Percentiles rank a stretch among this genome's conserved stretches.
Conservation (phyloP, 2,888 invertebrate genomes). For the Cryptosula pallasiana region DNA sequence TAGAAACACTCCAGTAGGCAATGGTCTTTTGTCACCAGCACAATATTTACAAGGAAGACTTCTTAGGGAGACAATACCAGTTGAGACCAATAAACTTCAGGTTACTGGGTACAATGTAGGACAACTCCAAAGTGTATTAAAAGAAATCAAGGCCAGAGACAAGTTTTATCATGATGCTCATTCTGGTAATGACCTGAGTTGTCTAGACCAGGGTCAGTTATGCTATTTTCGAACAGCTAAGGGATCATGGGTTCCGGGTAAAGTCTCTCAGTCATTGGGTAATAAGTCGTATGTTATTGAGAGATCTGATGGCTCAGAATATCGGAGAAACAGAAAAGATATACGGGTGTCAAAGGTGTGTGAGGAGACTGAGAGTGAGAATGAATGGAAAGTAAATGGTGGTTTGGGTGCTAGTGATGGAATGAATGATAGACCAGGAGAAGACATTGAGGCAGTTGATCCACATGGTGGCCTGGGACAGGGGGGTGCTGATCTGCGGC, state of each 20-base stretch:
- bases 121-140: background rate
- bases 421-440: background rate
- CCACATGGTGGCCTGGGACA: background rate
- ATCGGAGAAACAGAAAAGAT: background rate
- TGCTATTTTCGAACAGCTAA: background rate
- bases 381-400: background rate
- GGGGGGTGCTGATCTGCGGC: background rate
- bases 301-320: background rate
- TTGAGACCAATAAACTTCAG: background rate
- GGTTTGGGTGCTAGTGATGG: background rate
- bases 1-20: no score
- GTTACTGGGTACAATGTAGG: background rate
- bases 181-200: background rate
- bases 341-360: background rate
- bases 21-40: no score
- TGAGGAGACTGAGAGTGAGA: background rate
- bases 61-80: no score
- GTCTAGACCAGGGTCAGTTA: background rate
- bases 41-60: no score
- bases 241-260: background rate
- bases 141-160: background rate
- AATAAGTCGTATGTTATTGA: background rate
- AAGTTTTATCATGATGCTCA: background rate
- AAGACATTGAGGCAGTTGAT: background rate
- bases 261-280: background rate